A percentile compares a stretch with the other conserved stretches of the same genome.
phyloP scores from a whole-genome alignment of 1,140 invertebrate species.

The Chlorops oryzae region DNA sequence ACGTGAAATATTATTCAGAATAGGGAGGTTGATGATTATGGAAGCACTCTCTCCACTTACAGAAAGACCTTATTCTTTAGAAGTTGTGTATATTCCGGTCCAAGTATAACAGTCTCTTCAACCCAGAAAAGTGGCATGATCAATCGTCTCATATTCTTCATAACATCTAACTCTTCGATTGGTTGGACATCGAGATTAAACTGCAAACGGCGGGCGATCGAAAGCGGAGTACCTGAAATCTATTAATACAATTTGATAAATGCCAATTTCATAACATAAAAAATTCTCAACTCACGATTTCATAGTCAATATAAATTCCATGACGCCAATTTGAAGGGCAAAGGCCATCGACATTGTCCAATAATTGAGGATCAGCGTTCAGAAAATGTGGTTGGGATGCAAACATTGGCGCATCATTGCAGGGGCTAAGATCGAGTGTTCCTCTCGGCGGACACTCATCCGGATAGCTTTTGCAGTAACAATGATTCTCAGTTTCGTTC shows the following conservation, averaged over 20 bases:
- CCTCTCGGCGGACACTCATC: constrained; percentile 63
- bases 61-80: constrained; percentile 52
- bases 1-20: too few relatives aligned
- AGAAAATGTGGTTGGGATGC: constrained; percentile 72
- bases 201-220: constrained; percentile 61
- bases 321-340: constrained; percentile 63
- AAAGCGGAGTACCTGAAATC: constrained; percentile 60
- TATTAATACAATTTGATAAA: constrained; percentile 34
- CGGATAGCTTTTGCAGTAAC: constrained; percentile 60
- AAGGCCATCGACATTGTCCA: constrained; percentile 61
- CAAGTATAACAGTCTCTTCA: constrained; percentile 59
- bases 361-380: constrained; percentile 58
- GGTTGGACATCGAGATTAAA: constrained; percentile 60
- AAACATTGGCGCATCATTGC: constrained; percentile 51
- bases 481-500: constrained; percentile 59
- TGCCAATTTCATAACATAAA: not conserved
- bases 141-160: constrained; percentile 56
- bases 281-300: constrained; percentile 54
- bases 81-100: constrained; percentile 52
- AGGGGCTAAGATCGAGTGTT: constrained; percentile 55
- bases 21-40: not conserved
- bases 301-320: constrained; percentile 65
- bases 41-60: constrained; percentile 8
- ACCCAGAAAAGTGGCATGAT: constrained; percentile 68
- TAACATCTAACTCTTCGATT: constrained; percentile 57